phyloP scores from a whole-genome alignment of 2,888 invertebrate species.

The Eulithis prunata region DNA sequence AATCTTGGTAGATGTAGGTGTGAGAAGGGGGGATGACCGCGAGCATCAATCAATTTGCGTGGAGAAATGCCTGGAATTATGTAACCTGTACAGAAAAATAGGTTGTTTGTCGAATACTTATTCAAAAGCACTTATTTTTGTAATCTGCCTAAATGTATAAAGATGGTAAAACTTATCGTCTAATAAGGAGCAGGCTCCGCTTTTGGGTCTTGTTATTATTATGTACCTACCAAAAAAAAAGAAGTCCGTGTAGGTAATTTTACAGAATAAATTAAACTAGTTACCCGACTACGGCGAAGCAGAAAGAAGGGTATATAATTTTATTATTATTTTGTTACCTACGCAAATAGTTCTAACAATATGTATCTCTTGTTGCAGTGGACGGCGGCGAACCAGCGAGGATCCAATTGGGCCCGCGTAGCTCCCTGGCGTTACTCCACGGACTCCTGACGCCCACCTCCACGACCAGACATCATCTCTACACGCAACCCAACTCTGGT shows the following conservation, averaged over 20 bases:
- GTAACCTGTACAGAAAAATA: not conserved
- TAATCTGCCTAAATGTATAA: not conserved
- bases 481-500: constrained; percentile 88
- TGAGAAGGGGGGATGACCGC: constrained; percentile 7
- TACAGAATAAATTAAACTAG: no score
- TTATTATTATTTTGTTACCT: no score
- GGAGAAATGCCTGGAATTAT: constrained; percentile 5
- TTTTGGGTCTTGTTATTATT: no score
- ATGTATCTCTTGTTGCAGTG: constrained; percentile 64
- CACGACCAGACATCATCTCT: constrained; percentile 77
- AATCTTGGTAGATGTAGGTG: constrained; percentile 6
- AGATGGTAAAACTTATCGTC: no score
- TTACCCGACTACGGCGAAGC: no score
- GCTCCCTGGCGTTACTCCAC: constrained; percentile 84
- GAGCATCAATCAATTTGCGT: constrained; percentile 19
- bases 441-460: constrained; percentile 86
- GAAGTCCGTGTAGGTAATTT: no score
- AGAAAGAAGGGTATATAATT: no score
- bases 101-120: not conserved
- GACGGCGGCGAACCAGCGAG: constrained; percentile 86
- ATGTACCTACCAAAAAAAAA: no score
- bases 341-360: constrained; percentile 1
- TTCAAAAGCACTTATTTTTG: not conserved
- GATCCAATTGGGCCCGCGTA: constrained; percentile 81
- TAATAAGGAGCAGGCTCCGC: no score